phyloP scores from a whole-genome alignment of 2,113 vertebrate genomes.

The Ailurus styani region DNA sequence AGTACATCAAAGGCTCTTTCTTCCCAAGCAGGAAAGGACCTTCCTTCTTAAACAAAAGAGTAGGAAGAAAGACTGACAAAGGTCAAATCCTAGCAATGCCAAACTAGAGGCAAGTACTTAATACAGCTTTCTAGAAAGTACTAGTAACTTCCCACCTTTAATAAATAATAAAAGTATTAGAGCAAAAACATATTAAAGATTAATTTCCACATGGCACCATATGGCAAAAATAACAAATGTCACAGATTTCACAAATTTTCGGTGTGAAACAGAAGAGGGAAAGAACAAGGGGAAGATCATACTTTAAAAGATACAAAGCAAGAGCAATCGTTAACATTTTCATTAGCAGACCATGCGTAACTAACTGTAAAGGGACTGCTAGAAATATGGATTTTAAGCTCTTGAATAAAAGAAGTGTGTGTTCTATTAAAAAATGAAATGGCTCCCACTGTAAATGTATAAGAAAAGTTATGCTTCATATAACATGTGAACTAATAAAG shows the following conservation, averaged over 20 bases:
- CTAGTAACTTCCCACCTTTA: not conserved
- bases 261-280: not conserved
- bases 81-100: not conserved
- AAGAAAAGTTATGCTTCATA: not conserved
- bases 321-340: not conserved
- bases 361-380: not conserved
- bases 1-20: not conserved
- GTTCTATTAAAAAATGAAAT: not conserved
- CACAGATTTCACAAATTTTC: not conserved
- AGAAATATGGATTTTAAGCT: not conserved
- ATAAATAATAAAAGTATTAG: not conserved
- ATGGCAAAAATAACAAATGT: not conserved
- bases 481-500: not conserved
- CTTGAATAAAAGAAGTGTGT: not conserved
- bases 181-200: not conserved
- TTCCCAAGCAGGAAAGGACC: not conserved
- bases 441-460: not conserved
- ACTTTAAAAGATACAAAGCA: not conserved
- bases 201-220: not conserved
- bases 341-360: not conserved
- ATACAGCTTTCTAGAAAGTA: not conserved
- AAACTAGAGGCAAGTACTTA: not conserved
- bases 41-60: not conserved
- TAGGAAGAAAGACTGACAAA: not conserved
- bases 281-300: not conserved